Evolutionary conservation across 2,113 vertebrate species (phyloP), one percentile per base, ranked within the genome.

Genomic region (Corythornis cristatus): DNA sequence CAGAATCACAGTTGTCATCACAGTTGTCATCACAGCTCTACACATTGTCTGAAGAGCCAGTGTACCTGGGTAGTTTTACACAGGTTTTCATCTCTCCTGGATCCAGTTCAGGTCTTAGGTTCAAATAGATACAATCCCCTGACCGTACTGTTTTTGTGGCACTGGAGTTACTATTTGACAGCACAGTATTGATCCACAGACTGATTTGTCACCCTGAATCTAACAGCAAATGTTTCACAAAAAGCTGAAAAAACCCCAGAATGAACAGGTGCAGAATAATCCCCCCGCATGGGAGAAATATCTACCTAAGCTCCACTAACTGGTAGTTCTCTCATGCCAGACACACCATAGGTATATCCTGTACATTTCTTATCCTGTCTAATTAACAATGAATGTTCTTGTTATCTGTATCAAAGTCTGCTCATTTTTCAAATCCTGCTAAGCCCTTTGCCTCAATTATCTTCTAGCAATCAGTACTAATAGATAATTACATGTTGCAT

Each of bases 301-400:
- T 3, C 62, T 45, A 11, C 18, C 21, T 48, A 58, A 82, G 37
- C 31, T 76, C 37, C 28, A 22, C 37, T 54, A 33, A 54, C 50
- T 45, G 35, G 15, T 53, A 50, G 35, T 12, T 85, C 71, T 83
- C 17, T 70, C 65, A 54, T 0, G 0, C 29, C 18, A 5, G 84
- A 68, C 23, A 28, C 53, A 60, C 23, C 5, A 0, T 50, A 45
- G 33, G 5, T 61, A 43, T 76, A 58, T 33, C 56, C 48, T 78
- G 53, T 65, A 28, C 16, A 29, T 92, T 92, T 90, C 61, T 92
- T 89, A 89, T 19, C 20, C 67, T 50, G 9, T 62, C 74, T 84
- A 79, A 91, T 95, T 89, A 94, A 76, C 57, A 68, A 37, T 70
- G 46, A 90, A 66, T 73, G 25, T 87, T 70, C 89, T 48, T 86